Evolutionary conservation across 2,797 vertebrate genomes (phyloP), one percentile per base, ranked within the genome.

Genomic region (Syngnathus rostellatus): DNA sequence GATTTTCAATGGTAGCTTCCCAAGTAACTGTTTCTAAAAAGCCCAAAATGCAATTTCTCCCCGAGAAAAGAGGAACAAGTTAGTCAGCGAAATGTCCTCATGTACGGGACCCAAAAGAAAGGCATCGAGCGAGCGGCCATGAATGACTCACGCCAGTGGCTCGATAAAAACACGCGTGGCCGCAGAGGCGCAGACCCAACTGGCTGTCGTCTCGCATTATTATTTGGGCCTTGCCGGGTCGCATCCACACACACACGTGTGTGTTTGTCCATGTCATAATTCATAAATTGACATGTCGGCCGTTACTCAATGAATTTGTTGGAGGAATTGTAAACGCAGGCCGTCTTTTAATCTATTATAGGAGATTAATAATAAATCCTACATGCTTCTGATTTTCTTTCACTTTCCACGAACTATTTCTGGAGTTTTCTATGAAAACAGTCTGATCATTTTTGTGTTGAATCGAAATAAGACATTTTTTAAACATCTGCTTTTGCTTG

Each of bases 121-220:
- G 9, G 31, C 63, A 51, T 40, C 48, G 59, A 70, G 62, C 39
- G 59, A 59, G 53, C 37, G 43, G 69, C 40, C 63, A 31, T 64
- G 21, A 71, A 69, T 71, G 74, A 79, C 40, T 80, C 68, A 67
- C 74, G 75, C 81, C 72, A 70, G 66, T 63, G 81, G 75, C 60
- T 72, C 77, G 73, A 83, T 83, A 64, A 81, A 25, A 80, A 31
- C 67, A 85, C 40, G 82, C 83, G 68, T 64, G 71, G 79, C 77
- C 66, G 73, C 75, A 81, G 79, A 75, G 79, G 77, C 66, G 73
- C 75, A 81, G 79, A 75, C 64, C 62, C 72, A 77, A 75, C 76
- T 72, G 66, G 12, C 70, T 76, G 37, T 84, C 81, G 81, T 73
- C 82, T 78, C 67, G 17, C 54, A 80, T 86, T 64, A 77, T 48